Evolutionary conservation across 1,140 invertebrate genomes (phyloP), one percentile per base, ranked within the genome.

Genomic region (Drosophila asahinai): DNA sequence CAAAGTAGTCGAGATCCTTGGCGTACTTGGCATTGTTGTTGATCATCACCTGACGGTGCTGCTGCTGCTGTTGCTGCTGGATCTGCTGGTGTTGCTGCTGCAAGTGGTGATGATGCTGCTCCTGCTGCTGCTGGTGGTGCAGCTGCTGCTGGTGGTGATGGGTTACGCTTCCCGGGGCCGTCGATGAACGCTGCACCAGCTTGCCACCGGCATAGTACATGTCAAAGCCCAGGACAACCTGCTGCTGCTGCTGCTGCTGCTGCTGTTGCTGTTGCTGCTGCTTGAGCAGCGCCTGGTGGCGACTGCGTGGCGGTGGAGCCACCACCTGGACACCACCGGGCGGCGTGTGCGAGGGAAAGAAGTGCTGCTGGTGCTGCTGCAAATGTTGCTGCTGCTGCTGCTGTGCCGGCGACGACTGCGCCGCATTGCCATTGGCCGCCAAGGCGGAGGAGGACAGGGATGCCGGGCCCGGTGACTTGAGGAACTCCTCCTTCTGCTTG

Each of bases 401-500:
- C 47, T 60, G 84, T 17, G 63, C 63, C 30, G 58, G 58, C 30
- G 58, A 70, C 5, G 80, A 80, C 27, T 87, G 83, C 43, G 48
- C 25, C 40, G 43, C 75, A 51, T 82, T 90, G 60, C 81, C 79
- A 48, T 84, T 89, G 19, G 61, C 49, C 42, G 67, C 52, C 47
- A 43, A 62, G 22, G 77, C 33, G 6, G 27, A 27, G 45, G 82
- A 66, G 36, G 76, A 61, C 22, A 74, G 43, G 30, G 68, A 77
- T 5, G 66, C 52, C 33, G 91, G 91, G 55, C 51, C 95, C 95
- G 96, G 96, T 61, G 96, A 94, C 78, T 95, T 95, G 36, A 98
- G 93, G 91, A 98, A 98, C 78, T 97, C 97, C 92, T 97, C 97
- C 86, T 98, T 98, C 83, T 97, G 96, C 81, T 97, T 97, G 78